Percentiles rank a stretch among this genome's conserved stretches.
Evolutionary conservation across 92 coral and sea anemone genomes (phyloP).

Genomic region (Bergia puertoricense): DNA sequence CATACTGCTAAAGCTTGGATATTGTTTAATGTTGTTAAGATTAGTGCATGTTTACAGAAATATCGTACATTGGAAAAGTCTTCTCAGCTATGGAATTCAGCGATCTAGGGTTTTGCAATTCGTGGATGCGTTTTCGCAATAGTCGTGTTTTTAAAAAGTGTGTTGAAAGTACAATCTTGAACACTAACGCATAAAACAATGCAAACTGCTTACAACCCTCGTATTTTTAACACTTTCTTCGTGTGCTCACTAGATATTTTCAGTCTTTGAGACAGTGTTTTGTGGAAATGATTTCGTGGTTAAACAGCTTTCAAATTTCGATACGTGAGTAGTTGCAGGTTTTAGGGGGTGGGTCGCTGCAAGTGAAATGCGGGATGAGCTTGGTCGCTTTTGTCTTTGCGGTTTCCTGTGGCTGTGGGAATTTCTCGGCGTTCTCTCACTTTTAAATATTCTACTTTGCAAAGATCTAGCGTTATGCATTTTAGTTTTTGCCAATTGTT

Average conservation of each 20-base stretch:
- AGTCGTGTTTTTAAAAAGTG: background rate
- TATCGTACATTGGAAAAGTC: background rate
- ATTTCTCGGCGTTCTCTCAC: background rate
- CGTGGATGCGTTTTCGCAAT: background rate
- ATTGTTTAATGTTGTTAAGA: background rate
- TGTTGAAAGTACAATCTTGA: background rate
- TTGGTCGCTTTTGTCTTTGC: background rate
- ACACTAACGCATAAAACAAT: background rate
- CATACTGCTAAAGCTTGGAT: background rate
- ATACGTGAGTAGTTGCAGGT: background rate
- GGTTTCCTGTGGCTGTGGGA: too few relatives aligned
- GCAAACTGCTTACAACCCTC: background rate
- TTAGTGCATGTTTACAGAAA: background rate
- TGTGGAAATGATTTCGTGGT: background rate
- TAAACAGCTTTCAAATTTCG: background rate
- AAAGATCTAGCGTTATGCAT: background rate
- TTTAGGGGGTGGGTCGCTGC: conserved; percentile 12
- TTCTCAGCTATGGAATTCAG: background rate
- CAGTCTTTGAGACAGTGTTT: background rate
- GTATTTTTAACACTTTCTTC: background rate
- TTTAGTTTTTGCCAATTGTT: too few relatives aligned
- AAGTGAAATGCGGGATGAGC: background rate
- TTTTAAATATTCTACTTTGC: background rate
- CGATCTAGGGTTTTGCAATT: background rate
- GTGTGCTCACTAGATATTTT: background rate